These are phyloP conservation scores for Nothocercus julius DNA, from an alignment of 2,113 vertebrate genomes.

Conservation along the genomic window DNA sequence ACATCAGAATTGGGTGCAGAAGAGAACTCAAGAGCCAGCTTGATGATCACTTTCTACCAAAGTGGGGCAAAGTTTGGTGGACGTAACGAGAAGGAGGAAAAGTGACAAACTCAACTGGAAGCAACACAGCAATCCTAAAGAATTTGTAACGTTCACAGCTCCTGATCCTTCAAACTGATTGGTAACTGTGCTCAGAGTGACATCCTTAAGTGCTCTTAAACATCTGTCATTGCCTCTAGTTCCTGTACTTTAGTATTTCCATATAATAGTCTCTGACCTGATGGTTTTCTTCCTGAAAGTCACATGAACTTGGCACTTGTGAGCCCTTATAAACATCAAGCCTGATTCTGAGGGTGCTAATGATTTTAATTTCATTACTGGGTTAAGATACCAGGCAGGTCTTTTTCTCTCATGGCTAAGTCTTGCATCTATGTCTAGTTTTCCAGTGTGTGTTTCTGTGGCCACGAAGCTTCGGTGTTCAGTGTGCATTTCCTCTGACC, in stretches of 20 bases:
- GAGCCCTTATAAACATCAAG: neutral
- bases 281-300: neutral
- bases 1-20: neutral
- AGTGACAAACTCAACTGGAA: neutral
- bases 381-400: neutral
- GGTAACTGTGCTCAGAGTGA: neutral
- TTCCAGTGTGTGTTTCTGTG: neutral
- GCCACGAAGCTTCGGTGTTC: neutral
- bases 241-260: neutral
- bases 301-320: fast-evolving
- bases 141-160: conserved; percentile 4
- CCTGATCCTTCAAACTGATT: neutral
- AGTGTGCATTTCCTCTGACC: neutral
- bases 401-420: neutral
- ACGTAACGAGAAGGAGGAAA: neutral
- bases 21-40: conserved; percentile 62
- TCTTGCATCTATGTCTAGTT: neutral
- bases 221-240: neutral
- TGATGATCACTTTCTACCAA: conserved; percentile 46
- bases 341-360: neutral
- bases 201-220: neutral
- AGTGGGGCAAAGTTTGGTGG: neutral
- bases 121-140: neutral
- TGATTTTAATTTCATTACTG: neutral
- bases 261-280: neutral